Base-by-base conservation (phyloP, 2,113 vertebrate species). In the Pithys albifrons region DNA sequence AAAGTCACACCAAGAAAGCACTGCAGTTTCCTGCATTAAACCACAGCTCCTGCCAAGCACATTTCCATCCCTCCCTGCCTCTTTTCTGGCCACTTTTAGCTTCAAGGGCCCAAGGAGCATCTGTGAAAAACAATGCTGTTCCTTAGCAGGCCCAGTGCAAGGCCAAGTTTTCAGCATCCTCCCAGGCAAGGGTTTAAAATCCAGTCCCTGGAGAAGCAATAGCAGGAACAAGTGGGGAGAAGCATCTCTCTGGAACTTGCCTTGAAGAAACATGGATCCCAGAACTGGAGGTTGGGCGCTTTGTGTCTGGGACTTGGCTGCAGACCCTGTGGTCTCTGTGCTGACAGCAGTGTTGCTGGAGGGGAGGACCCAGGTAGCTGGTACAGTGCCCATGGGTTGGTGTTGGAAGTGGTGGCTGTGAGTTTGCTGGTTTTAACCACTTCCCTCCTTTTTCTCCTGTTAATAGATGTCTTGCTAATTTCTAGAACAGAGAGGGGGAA, bases 241-340 rank as follows among this genome's bases (percentile, higher is more conserved):
- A 82, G 5, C 5, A 5, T 33, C 7, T 41, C 3, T 41, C 29
- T 87, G 73, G 17, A 28, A 3, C 33, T 80, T 0, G 0, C 9
- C n/a, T 82, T n/a, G 49, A 58, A 66, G 37, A 37, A 64, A 4
- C 4, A 48, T 14, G 0, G 13, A 58, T 49, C 29, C 23, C 31
- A 70, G 25, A 28, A n/a, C 18, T 48, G 64, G 86, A 80, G 39
- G 24, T 0, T 57, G 61, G 16, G 39, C 0, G 2, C 15, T 93
- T 25, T 48, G 83, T 31, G 41, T 31, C 19, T 66, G 46, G n/a
- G 13, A 14, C 17, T 43, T 49, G 64, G 37, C 67, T 73, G 85
- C 79, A 66, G 45, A 54, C 14, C 23, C 31, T 43, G 46, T n/a
- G 28, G 9, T 48, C 39, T 23, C 9, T 55, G 46, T 88, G 48